These are phyloP conservation scores for Ptilorrhoa leucosticta DNA, from an alignment of 2,113 vertebrate genomes.

Conservation along the genomic window DNA sequence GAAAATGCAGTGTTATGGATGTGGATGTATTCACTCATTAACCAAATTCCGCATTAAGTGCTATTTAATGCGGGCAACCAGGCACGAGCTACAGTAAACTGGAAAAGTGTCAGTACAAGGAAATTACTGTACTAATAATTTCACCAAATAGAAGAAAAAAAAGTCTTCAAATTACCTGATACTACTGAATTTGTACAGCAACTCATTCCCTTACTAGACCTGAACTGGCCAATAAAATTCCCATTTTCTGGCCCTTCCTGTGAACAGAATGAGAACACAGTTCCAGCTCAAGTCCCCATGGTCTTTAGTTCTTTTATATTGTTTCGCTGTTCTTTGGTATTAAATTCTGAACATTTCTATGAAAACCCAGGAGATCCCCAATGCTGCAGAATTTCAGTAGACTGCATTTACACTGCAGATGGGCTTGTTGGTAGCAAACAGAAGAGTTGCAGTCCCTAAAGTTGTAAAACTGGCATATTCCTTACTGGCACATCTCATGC, in stretches of 20 bases:
- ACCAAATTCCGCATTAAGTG: neutral
- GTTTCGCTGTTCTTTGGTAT: neutral
- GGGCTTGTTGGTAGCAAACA: neutral
- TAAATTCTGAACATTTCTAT: neutral
- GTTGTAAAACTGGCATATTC: neutral
- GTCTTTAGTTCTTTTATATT: neutral
- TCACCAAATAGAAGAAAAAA: neutral
- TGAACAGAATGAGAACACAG: neutral
- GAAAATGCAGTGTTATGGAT: neutral
- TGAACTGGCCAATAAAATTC: neutral
- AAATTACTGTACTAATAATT: neutral
- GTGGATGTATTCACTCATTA: neutral
- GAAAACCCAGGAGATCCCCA: neutral
- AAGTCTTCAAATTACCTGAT: neutral
- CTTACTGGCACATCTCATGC: neutral
- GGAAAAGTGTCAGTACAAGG: neutral
- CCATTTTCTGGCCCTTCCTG: neutral
- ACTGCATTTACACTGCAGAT: neutral
- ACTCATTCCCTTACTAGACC: neutral
- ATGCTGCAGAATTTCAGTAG: neutral
- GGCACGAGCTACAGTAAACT: neutral
- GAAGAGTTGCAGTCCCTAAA: neutral
- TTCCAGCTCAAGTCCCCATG: neutral
- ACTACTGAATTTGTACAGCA: neutral
- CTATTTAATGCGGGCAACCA: neutral